Conservation (phyloP, 2,113 vertebrate genomes). For the Junco hyemalis region DNA sequence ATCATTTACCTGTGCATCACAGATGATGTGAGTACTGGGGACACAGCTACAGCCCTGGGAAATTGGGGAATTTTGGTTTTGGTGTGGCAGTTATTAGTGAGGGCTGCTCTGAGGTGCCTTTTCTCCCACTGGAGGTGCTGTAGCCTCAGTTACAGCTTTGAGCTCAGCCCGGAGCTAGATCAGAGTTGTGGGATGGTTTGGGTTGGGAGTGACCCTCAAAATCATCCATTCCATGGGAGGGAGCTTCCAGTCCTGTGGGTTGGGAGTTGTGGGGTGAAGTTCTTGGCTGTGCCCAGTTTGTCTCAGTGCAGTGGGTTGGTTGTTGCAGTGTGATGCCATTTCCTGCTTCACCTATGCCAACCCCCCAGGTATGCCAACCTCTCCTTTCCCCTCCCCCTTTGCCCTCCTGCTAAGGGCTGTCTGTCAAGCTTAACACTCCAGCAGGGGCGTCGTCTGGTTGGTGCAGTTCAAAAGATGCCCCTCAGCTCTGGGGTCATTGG, state of each 20-base stretch:
- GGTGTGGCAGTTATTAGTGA: neutral
- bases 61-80: neutral
- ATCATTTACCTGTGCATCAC: slow-evolving; percentile 98
- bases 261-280: neutral
- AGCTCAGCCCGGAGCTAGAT: neutral
- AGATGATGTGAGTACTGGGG: slow-evolving; percentile 90
- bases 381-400: too few relatives aligned
- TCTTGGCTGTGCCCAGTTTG: neutral
- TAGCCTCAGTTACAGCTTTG: neutral
- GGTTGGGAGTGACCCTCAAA: neutral
- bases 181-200: rapidly evolving
- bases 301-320: neutral
- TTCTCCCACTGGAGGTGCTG: neutral
- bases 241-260: too few relatives aligned
- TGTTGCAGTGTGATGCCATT: too few relatives aligned
- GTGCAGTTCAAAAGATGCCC: too few relatives aligned
- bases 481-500: too few relatives aligned
- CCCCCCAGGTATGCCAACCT: too few relatives aligned
- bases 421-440: too few relatives aligned
- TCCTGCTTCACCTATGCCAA: too few relatives aligned
- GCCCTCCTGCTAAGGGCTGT: too few relatives aligned
- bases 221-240: too few relatives aligned
- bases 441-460: too few relatives aligned
- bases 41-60: neutral
- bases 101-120: neutral